Evolutionary conservation across 2,797 vertebrate genomes (phyloP).

Genomic region (Yasuhikotakia modesta): DNA sequence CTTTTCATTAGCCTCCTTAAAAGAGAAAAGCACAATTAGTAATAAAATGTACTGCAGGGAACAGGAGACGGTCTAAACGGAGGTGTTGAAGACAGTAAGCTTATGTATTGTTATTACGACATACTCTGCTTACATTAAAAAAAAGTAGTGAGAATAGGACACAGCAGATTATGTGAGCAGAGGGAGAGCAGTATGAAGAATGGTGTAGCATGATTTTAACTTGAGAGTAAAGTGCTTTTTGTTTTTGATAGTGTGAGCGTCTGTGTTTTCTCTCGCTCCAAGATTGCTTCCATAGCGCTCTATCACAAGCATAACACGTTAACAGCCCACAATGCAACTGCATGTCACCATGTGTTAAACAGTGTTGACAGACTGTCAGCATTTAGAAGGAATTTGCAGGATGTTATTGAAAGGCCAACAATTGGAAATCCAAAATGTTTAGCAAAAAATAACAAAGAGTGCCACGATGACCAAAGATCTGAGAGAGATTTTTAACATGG

Average conservation of each 20-base stretch:
- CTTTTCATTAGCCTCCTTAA: constrained; percentile 38
- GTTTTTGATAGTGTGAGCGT: background rate
- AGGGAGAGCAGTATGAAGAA: background rate
- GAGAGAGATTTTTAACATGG: background rate
- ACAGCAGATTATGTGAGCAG: background rate
- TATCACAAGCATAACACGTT: background rate
- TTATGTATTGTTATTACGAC: constrained; percentile 14
- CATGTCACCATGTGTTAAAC: constrained; percentile 7
- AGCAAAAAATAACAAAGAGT: background rate
- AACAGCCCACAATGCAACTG: background rate
- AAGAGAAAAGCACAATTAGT: constrained; percentile 22
- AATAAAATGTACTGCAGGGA: constrained; percentile 25
- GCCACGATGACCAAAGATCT: background rate
- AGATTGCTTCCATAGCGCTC: background rate
- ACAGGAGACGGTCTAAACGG: constrained; percentile 13
- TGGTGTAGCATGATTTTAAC: background rate
- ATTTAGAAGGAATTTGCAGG: background rate
- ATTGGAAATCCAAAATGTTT: background rate
- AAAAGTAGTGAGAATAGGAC: background rate
- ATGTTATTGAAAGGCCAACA: too few relatives aligned
- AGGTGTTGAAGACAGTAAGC: constrained; percentile 19
- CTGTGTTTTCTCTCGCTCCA: background rate
- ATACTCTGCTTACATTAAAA: constrained; percentile 9
- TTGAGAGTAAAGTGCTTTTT: background rate
- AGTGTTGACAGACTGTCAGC: background rate